Percentiles rank a stretch among this genome's conserved stretches.
Conservation (phyloP, 2,797 vertebrate species). For the Artibeus lituratus region DNA sequence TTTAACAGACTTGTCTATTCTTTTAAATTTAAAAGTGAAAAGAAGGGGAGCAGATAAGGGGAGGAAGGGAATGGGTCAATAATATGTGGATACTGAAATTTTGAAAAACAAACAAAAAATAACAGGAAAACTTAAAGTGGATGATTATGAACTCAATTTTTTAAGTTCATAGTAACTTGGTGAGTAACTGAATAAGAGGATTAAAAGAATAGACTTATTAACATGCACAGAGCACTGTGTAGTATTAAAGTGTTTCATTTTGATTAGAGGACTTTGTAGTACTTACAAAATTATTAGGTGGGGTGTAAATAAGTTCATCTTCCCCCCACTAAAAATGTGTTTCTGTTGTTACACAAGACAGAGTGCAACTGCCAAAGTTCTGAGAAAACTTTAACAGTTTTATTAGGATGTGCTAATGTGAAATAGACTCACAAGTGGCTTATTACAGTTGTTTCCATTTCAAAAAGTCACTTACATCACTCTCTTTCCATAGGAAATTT, state of each 20-base stretch:
- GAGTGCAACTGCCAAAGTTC: background rate
- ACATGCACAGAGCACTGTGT: background rate
- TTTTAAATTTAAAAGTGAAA: background rate
- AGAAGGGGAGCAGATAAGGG: background rate
- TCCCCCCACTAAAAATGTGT: background rate
- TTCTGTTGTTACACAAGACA: background rate
- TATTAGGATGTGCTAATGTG: background rate
- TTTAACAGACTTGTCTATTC: background rate
- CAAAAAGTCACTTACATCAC: constrained; percentile 16
- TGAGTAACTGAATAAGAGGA: background rate
- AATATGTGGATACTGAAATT: background rate
- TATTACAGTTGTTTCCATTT: background rate
- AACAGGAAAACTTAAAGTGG: background rate
- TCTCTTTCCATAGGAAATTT: background rate
- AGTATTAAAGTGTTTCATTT: background rate
- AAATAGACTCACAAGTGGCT: background rate
- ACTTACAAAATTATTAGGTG: constrained; percentile 30
- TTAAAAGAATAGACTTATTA: background rate
- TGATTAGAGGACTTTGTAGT: background rate
- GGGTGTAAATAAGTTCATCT: background rate
- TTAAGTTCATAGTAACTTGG: background rate
- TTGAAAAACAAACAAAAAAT: background rate
- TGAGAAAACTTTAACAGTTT: background rate
- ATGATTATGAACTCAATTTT: background rate
- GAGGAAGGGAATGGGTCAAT: background rate